Conservation (phyloP, 2,888 invertebrate genomes). For the Amphipyra berbera region DNA sequence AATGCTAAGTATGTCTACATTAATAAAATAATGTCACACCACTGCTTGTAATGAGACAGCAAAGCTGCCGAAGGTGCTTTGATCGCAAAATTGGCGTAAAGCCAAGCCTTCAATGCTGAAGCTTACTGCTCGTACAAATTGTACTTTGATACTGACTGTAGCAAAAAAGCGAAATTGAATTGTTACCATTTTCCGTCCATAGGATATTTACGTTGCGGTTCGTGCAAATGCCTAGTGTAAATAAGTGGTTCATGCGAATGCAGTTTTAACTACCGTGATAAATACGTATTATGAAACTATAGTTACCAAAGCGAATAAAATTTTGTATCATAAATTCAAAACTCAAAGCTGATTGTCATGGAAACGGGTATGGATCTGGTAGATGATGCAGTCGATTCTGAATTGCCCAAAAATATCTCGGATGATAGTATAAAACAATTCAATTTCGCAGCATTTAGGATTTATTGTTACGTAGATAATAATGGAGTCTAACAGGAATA, state of each 20-base stretch:
- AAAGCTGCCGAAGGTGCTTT: conserved; percentile 79
- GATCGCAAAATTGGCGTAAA: conserved; percentile 79
- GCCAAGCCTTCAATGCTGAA: conserved; percentile 84
- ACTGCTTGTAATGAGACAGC: conserved; percentile 78
- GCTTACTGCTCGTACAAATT: conserved; percentile 80
- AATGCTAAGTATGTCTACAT: conserved; percentile 73
- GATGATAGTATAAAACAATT: conserved; percentile 73
- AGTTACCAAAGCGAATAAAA: conserved; percentile 73
- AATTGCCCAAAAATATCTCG: conserved; percentile 53
- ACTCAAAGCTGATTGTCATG: conserved; percentile 60
- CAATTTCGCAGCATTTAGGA: conserved; percentile 75
- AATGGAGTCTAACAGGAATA: conserved; percentile 38
- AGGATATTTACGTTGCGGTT: conserved; percentile 80
- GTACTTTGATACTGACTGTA: conserved; percentile 78
- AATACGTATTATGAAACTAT: conserved; percentile 68
- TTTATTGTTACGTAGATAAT: conserved; percentile 44
- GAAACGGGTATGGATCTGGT: conserved; percentile 58
- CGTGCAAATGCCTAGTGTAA: conserved; percentile 81
- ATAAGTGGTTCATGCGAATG: conserved; percentile 83
- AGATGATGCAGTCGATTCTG: conserved; percentile 60
- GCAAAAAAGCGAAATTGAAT: conserved; percentile 90
- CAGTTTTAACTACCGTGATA: conserved; percentile 84
- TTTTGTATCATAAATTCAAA: conserved; percentile 57
- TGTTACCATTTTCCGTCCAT: conserved; percentile 86
- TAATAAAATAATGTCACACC: conserved; percentile 73